Conservation (phyloP, 2,888 invertebrate genomes). For the Drosophila tanythrix region DNA sequence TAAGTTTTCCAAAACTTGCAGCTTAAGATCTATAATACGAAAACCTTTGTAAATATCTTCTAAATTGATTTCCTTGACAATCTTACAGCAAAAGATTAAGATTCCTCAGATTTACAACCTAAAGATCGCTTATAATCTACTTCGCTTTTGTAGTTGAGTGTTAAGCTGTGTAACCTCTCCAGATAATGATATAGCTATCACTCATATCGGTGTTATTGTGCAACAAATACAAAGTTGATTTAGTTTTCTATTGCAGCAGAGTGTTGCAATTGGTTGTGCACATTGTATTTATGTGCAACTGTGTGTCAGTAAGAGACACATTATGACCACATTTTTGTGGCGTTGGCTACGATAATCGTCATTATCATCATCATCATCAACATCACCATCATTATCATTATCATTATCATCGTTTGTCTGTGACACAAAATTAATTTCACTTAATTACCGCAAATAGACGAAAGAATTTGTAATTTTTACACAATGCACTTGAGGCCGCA, state of each 20-base stretch:
- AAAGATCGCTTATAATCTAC: rapidly evolving
- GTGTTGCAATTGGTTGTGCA: not conserved
- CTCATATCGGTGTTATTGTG: not conserved
- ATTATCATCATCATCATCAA: conserved; percentile 1
- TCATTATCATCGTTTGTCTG: conserved; percentile 14
- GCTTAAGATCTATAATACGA: not conserved
- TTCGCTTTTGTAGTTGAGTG: not conserved
- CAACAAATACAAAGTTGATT: not conserved
- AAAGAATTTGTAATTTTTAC: conserved; percentile 60
- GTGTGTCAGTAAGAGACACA: too few species aligned
- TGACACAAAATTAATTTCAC: conserved; percentile 62
- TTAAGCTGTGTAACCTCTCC: not conserved
- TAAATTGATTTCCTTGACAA: not conserved
- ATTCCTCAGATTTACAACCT: not conserved
- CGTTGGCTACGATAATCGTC: conserved; percentile 27
- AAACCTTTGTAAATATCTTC: not conserved
- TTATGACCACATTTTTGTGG: conserved; percentile 10
- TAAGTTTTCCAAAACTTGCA: not conserved
- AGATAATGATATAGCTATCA: not conserved
- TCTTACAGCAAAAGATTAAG: not conserved
- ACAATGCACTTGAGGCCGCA: conserved; percentile 60
- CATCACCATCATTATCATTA: not conserved
- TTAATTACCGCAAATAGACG: conserved; percentile 73
- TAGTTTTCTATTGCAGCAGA: not conserved
- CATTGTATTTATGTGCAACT: not conserved